Evolutionary conservation across 2,888 invertebrate species (phyloP).

Genomic region (Diaprepes abbreviatus): DNA sequence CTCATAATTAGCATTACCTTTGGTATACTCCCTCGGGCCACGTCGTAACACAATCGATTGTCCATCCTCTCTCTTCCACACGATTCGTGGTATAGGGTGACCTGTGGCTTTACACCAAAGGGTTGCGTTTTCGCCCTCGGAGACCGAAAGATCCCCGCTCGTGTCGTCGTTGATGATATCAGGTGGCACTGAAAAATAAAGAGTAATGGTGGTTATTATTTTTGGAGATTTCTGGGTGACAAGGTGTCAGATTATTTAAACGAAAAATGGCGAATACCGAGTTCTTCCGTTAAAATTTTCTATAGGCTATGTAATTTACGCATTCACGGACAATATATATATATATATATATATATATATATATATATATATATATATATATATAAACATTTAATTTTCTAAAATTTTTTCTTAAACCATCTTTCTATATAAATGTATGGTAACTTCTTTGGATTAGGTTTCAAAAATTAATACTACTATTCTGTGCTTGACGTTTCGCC

Average conservation of each 20-base stretch:
- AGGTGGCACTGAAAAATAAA: slow-evolving; percentile 78
- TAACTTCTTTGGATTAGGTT: no score
- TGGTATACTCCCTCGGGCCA: slow-evolving; percentile 66
- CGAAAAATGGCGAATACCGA: no score
- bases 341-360: no score
- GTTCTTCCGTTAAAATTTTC: no score
- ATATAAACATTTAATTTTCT: no score
- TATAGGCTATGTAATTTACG: no score
- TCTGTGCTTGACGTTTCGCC: no score
- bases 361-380: no score
- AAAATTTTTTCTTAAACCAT: no score
- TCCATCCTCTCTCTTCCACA: slow-evolving; percentile 75
- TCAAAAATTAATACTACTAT: no score
- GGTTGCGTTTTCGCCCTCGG: slow-evolving; percentile 82
- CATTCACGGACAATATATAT: no score
- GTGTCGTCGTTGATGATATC: slow-evolving; percentile 84
- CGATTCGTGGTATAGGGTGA: slow-evolving; percentile 76
- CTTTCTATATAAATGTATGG: no score
- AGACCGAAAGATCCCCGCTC: slow-evolving; percentile 80
- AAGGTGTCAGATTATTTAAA: not conserved
- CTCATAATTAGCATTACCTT: slow-evolving; percentile 63
- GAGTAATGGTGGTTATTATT: not conserved
- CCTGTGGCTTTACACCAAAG: slow-evolving; percentile 82
- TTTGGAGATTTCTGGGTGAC: not conserved
- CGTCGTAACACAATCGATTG: slow-evolving; percentile 68